These are phyloP conservation scores for Hippocampus guttulatus DNA, from an alignment of 2,113 vertebrate species.

Conservation along the genomic window DNA sequence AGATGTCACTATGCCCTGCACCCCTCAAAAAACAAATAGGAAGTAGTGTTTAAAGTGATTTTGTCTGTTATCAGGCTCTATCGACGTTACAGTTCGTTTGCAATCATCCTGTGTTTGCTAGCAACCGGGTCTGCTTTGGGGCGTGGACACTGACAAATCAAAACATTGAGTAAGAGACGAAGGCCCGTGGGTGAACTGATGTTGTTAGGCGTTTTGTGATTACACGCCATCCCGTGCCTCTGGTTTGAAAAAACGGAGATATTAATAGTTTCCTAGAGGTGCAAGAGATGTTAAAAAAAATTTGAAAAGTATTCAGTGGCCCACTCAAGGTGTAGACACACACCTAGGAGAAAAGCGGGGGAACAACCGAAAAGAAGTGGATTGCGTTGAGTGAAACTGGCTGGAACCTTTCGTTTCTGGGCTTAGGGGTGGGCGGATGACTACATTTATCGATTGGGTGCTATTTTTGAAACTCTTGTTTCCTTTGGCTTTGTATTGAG, in stretches of 20 bases:
- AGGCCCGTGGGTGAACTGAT: conserved; percentile 12
- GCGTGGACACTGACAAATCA: conserved; percentile 32
- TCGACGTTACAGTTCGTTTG: conserved; percentile 1
- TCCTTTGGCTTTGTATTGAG: background rate
- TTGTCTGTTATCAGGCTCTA: background rate
- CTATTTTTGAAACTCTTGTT: background rate
- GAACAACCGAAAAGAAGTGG: background rate
- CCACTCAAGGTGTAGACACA: background rate
- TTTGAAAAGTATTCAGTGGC: background rate
- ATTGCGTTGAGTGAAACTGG: background rate
- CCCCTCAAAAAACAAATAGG: background rate
- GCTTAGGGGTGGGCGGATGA: background rate
- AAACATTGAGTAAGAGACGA: conserved; percentile 25
- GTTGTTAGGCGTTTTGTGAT: conserved; percentile 8
- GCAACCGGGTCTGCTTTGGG: conserved; percentile 52
- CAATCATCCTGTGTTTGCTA: conserved; percentile 55
- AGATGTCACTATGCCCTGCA: background rate
- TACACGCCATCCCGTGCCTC: conserved; percentile 18
- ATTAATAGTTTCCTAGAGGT: conserved; percentile 24
- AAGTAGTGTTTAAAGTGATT: background rate
- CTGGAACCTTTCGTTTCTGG: background rate
- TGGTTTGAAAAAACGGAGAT: conserved; percentile 8
- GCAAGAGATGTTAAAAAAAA: background rate
- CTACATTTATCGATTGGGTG: background rate
- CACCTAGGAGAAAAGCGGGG: background rate